Evolutionary conservation across 1,140 invertebrate genomes (phyloP).

Genomic region (Drosophila melanica): DNA sequence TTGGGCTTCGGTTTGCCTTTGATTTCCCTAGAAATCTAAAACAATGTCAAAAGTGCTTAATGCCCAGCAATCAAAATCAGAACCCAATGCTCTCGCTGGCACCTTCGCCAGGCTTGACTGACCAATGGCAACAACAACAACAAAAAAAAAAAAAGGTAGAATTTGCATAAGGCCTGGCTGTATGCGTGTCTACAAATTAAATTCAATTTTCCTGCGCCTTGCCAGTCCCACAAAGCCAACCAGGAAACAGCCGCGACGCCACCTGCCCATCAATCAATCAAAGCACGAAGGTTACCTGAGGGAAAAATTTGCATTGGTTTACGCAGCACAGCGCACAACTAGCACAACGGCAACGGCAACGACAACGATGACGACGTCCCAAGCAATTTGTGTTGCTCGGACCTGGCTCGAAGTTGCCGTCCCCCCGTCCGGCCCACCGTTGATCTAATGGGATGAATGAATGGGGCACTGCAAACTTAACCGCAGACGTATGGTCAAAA

Average conservation of each 20-base stretch:
- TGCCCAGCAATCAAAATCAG: constrained; percentile 61
- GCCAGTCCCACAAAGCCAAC: constrained; percentile 4
- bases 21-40: constrained; percentile 78
- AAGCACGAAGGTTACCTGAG: constrained; percentile 79
- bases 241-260: constrained; percentile 52
- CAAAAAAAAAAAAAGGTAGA: constrained; percentile 43
- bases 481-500: constrained; percentile 79
- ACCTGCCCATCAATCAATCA: constrained; percentile 76
- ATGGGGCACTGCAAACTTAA: constrained; percentile 62
- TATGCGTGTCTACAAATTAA: constrained; percentile 76
- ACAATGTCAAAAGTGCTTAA: constrained; percentile 80
- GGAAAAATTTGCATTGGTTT: constrained; percentile 80
- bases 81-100: constrained; percentile 22
- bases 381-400: constrained; percentile 67
- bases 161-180: constrained; percentile 64
- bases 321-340: constrained; percentile 50
- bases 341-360: constrained; percentile 8
- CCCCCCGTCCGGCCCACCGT: constrained; percentile 10
- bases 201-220: constrained; percentile 67
- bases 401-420: constrained; percentile 22
- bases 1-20: constrained; percentile 54
- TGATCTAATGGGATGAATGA: constrained; percentile 52
- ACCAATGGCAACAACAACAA: constrained; percentile 56
- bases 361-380: constrained; percentile 45
- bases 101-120: constrained; percentile 13